A percentile compares a stretch with the other conserved stretches of the same genome.
Evolutionary conservation across 2,888 invertebrate species (phyloP).

Genomic region (Harpalus rubripes): DNA sequence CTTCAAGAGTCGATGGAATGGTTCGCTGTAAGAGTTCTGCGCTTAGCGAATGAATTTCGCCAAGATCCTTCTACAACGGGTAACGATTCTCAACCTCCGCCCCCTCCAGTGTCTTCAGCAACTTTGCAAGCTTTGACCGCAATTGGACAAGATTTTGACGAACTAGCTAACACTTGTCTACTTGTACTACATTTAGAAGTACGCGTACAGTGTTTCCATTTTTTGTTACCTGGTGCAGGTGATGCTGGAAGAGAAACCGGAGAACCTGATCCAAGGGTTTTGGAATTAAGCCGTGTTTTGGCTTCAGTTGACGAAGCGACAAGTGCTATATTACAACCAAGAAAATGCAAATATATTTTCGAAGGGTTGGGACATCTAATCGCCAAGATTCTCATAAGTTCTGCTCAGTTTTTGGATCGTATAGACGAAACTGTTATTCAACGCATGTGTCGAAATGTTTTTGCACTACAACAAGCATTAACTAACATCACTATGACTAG

Average conservation of each 20-base stretch:
- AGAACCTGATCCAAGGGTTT: slow-evolving; percentile 87
- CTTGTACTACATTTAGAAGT: slow-evolving; percentile 96
- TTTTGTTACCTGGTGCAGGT: slow-evolving; percentile 80
- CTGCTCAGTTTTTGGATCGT: slow-evolving; percentile 87
- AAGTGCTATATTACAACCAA: slow-evolving; percentile 86
- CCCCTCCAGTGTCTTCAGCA: slow-evolving; percentile 79
- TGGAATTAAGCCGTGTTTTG: slow-evolving; percentile 88
- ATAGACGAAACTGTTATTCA: slow-evolving; percentile 91
- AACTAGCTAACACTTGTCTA: slow-evolving; percentile 93
- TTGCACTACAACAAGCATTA: slow-evolving; percentile 91
- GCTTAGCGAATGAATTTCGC: slow-evolving; percentile 80
- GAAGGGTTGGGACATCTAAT: slow-evolving; percentile 91
- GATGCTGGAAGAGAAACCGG: slow-evolving; percentile 84
- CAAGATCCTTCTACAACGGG: slow-evolving; percentile 76
- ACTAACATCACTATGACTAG: slow-evolving; percentile 90
- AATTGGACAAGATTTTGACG: slow-evolving; percentile 90
- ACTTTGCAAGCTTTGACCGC: slow-evolving; percentile 83
- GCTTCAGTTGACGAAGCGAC: slow-evolving; percentile 89
- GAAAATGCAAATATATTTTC: slow-evolving; percentile 92
- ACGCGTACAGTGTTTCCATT: slow-evolving; percentile 97
- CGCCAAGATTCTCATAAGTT: slow-evolving; percentile 89
- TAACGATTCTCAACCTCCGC: slow-evolving; percentile 72
- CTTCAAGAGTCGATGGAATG: slow-evolving; percentile 96
- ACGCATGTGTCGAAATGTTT: slow-evolving; percentile 91
- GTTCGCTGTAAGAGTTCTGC: slow-evolving; percentile 85